These are phyloP conservation scores for Dasysyrphus albostriatus DNA, from an alignment of 2,888 invertebrate genomes.

Conservation along the genomic window DNA sequence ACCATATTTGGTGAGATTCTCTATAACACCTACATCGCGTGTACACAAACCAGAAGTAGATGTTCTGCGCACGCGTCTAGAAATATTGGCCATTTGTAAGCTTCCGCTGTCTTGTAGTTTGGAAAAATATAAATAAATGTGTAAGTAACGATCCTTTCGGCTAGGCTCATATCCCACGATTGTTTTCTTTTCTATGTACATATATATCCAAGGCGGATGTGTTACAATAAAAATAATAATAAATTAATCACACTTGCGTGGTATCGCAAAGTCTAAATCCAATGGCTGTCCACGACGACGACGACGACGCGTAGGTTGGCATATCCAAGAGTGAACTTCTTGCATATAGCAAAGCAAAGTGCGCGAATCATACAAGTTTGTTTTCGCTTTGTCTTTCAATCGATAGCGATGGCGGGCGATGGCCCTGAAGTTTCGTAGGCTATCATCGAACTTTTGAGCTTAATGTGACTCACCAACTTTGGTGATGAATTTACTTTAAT, in stretches of 20 bases:
- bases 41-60: conserved; percentile 66
- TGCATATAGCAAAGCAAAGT: conserved; percentile 21
- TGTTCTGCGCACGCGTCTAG: conserved; percentile 25
- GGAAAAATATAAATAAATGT: neutral
- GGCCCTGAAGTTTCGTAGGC: conserved; percentile 52
- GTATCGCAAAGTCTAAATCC: conserved; percentile 26
- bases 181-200: conserved; percentile 5
- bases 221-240: conserved; percentile 69
- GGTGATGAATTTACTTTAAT: conserved; percentile 25
- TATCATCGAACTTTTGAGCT: conserved; percentile 51
- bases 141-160: conserved; percentile 50
- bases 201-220: conserved; percentile 65
- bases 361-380: conserved; percentile 14
- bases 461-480: conserved; percentile 31
- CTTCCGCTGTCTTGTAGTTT: conserved; percentile 43
- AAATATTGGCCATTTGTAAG: conserved; percentile 47
- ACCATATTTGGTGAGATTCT: conserved; percentile 71
- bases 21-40: conserved; percentile 63
- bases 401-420: neutral
- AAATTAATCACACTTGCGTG: conserved; percentile 73
- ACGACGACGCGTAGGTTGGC: conserved; percentile 47
- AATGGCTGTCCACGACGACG: conserved; percentile 22
- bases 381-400: conserved; percentile 27
- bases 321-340: conserved; percentile 54
- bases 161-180: conserved; percentile 19